Base-by-base conservation (phyloP, 2,113 vertebrate genomes). In the Manacus vitellinus region DNA sequence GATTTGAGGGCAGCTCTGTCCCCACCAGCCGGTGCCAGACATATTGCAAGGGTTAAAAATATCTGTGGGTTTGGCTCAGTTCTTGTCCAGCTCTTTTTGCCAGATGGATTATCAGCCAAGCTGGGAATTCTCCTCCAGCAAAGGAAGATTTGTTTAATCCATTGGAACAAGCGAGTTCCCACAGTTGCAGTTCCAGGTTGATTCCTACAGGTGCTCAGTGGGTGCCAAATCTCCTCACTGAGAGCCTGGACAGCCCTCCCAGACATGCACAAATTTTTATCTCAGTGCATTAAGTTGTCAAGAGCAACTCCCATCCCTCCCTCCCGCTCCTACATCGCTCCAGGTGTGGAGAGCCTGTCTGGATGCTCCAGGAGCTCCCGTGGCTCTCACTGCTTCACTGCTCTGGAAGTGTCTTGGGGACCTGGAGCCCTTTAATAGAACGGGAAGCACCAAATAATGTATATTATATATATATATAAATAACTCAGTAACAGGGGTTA, bases 361-460 rank as follows among this genome's bases (percentile, higher is more conserved):
- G 89, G 89, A 77, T 94, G 83, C 56, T 89, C 76, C 91, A 65
- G 74, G 37, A 79, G 66, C 62, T 92, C 63, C 71, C 8, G 7
- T 11, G 33, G 51, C 56, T 47, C 18, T 84, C 2, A 0, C 27
- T 39, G 44, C 55, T 74, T 65, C 43, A 46, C 52, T 12, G 67
- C 75, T 88, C 74, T 51, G 88, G 41, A 85, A 95, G 58, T 52
- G 72, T 41, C 81, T 91, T 49, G 88, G 95, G 88, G 79, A 97
- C 94, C 88, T 92, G 95, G 54, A 83, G 89, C 61, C 92, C 93
- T 96, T 96, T 95, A 94, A 93, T 74, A 83, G 93, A 97, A 94
- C 89, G 97, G 97, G 97, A 98, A 98, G 96, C 27, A 3, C 97
- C 96, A 96, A 89, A 94, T 97, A 97, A 73, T 97, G 97, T 97